A percentile compares a stretch with the other conserved stretches of the same genome.
These are phyloP conservation scores for Nemurella pictetii DNA, from an alignment of 2,888 invertebrate species.

Conservation along the genomic window DNA sequence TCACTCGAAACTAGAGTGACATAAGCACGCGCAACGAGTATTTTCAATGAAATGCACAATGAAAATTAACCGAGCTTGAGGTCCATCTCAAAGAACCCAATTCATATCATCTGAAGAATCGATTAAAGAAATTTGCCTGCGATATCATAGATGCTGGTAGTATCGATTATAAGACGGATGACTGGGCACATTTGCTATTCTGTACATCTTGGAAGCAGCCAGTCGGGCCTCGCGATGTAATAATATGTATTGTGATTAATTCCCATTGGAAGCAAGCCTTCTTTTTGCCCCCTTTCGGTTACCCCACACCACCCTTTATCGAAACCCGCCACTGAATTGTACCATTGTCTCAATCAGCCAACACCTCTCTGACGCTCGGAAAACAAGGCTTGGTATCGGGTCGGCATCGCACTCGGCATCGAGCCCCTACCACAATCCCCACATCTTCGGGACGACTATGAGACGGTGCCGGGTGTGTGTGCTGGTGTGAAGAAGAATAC, in stretches of 20 bases:
- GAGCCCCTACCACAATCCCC: background rate
- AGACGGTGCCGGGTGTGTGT: too few relatives aligned
- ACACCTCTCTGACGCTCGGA: background rate
- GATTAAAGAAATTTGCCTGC: background rate
- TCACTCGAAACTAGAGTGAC: background rate
- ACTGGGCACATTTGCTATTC: background rate
- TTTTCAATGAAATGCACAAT: background rate
- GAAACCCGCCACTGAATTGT: conserved; percentile 1
- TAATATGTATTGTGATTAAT: background rate
- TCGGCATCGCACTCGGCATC: background rate
- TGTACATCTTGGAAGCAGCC: background rate
- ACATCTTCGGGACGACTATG: background rate
- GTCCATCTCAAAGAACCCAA: background rate
- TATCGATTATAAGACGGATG: background rate
- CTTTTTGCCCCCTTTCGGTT: background rate
- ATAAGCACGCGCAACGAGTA: background rate
- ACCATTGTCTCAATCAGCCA: background rate
- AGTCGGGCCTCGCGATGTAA: background rate
- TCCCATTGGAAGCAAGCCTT: background rate
- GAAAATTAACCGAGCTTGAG: background rate
- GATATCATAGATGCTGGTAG: background rate
- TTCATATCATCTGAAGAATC: background rate
- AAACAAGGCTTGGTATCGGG: background rate
- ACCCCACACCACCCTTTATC: conserved; percentile 12
- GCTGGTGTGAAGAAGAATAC: background rate